Evolutionary conservation across 2,797 vertebrate genomes (phyloP).

Genomic region (Trematomus bernacchii): DNA sequence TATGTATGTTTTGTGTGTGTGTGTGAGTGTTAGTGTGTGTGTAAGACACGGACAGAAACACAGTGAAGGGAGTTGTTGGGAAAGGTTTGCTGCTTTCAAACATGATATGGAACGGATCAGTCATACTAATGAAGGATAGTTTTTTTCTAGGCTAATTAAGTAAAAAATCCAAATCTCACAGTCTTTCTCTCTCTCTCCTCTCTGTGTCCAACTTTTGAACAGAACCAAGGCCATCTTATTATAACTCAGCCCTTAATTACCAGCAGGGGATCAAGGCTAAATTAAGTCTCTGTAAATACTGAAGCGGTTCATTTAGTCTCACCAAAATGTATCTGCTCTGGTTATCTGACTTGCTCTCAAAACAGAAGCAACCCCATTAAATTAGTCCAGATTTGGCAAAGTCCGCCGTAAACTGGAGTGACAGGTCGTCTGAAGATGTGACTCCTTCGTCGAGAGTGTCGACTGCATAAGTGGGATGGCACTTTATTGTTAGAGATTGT

Average conservation of each 20-base stretch:
- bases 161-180: conserved; percentile 62
- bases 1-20: conserved; percentile 18
- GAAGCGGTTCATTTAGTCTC: conserved; percentile 66
- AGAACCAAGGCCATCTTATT: conserved; percentile 53
- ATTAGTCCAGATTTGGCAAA: conserved; percentile 63
- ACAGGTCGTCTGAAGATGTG: conserved; percentile 65
- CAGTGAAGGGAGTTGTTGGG: not conserved
- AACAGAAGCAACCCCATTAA: conserved; percentile 57
- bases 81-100: conserved; percentile 43
- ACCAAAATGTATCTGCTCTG: conserved; percentile 53
- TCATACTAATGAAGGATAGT: conserved; percentile 59
- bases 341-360: conserved; percentile 62
- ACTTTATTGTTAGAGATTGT: conserved; percentile 82
- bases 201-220: conserved; percentile 51
- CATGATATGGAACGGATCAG: conserved; percentile 39
- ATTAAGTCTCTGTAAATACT: conserved; percentile 69
- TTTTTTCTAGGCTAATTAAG: conserved; percentile 48
- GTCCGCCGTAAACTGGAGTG: conserved; percentile 50
- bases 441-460: conserved; percentile 68
- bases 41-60: conserved; percentile 5
- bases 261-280: conserved; percentile 65
- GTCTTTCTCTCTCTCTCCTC: conserved; percentile 23
- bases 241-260: conserved; percentile 70
- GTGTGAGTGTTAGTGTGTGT: conserved; percentile 9
- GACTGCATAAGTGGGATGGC: conserved; percentile 64